Evolutionary conservation across 2,113 vertebrate genomes (phyloP).

Genomic region (Varanus komodoensis): DNA sequence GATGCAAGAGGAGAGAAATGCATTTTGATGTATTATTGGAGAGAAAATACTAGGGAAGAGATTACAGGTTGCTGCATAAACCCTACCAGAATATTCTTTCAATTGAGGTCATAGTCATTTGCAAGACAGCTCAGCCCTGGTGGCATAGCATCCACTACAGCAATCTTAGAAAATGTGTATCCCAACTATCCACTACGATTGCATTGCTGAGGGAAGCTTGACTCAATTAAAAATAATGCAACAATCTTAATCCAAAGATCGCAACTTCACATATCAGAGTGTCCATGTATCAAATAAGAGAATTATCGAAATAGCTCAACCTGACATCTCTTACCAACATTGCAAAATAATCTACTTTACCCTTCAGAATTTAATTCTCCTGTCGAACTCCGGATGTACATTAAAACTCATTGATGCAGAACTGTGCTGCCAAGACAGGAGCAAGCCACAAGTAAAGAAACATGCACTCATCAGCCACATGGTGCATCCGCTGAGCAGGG

Average conservation of each 20-base stretch:
- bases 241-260: not conserved
- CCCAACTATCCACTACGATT: not conserved
- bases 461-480: conserved; percentile 33
- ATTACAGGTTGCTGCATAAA: not conserved
- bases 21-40: not conserved
- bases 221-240: not conserved
- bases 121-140: not conserved
- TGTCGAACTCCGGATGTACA: not conserved
- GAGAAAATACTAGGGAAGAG: not conserved
- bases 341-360: not conserved
- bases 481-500: not conserved
- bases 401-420: not conserved
- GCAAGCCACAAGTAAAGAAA: conserved; percentile 3
- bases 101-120: not conserved
- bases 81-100: not conserved
- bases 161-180: not conserved
- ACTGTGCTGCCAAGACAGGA: not conserved
- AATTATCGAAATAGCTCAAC: no score
- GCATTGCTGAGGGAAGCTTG: not conserved
- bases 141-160: not conserved
- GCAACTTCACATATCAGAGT: not conserved
- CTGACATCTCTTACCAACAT: not conserved
- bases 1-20: not conserved
- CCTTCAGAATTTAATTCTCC: not conserved
- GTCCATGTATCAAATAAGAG: not conserved